Evolutionary conservation across 1,140 invertebrate genomes (phyloP), one percentile per base, ranked within the genome.

Genomic region (Holotrichia oblita): DNA sequence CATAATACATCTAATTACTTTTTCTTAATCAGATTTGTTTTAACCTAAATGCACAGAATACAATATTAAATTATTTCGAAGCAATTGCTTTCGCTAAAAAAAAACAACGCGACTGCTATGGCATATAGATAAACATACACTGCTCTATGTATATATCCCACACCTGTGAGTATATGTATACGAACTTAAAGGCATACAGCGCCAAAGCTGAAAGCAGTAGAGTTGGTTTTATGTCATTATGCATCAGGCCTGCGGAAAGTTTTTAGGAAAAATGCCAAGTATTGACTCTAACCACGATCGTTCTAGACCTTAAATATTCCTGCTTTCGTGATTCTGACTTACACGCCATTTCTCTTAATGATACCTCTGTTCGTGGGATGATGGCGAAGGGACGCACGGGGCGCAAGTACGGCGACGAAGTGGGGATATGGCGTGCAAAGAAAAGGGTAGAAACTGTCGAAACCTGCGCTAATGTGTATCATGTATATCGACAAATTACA

Each of bases 331-430:
- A 85, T 85, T 83, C 84, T 80, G 79, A 79, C 80, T 83, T 84
- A 85, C 84, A 85, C 84, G 84, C 84, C 81, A 85, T 85, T 84
- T 83, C 82, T 85, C 84, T 85, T 85, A 85, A 85, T 85, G 84
- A 85, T 85, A 84, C 84, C 84, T 85, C 80, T 78, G 78, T 76
- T 80, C 81, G 61, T 55, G 61, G 83, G 80, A 79, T 80, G 79
- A 79, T 81, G 80, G 78, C 81, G 81, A 4, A 22, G 9, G 17
- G 61, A 10, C 17, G 12, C 10, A 20, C 6, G 22, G 61, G 59
- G 59, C 4, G 20, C n/a, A 9, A 27, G 61, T 14, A 17, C 8
- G 1, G n/a, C 48, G 48, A 69, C 2, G 61, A 34, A 20, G 61
- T 34, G 22, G 24, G 27, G 61, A 27, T 22, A 14, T 69, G 61